Conservation (phyloP, 2,888 invertebrate species). For the Hemistola chrysoprasaria region DNA sequence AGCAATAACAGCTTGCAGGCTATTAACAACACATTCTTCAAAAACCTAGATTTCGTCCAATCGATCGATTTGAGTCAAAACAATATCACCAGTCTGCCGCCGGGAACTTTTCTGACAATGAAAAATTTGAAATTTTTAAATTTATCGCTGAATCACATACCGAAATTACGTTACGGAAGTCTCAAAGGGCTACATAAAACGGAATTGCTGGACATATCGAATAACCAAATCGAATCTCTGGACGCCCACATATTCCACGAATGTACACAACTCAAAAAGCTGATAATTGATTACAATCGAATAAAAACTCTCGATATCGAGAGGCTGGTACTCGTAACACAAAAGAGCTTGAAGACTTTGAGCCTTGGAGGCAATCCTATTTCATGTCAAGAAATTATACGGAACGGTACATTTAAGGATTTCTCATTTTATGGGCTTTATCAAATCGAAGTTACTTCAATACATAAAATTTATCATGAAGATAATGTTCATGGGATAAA, state of each 20-base stretch:
- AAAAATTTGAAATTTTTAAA: conserved; percentile 59
- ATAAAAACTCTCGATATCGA: conserved; percentile 60
- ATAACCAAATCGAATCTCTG: conserved; percentile 51
- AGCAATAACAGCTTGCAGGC: conserved; percentile 48
- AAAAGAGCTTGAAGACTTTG: conserved; percentile 48
- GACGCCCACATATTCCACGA: conserved; percentile 68
- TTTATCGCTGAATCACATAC: conserved; percentile 56
- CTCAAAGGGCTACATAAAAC: conserved; percentile 60
- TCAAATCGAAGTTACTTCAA: conserved; percentile 58
- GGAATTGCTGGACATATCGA: conserved; percentile 61
- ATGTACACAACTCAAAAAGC: conserved; percentile 53
- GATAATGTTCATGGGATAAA: conserved; percentile 71
- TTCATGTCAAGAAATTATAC: conserved; percentile 62
- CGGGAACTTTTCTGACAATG: conserved; percentile 61
- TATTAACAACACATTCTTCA: conserved; percentile 49
- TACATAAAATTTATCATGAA: conserved; percentile 66
- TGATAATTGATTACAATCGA: conserved; percentile 64
- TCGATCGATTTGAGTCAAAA: conserved; percentile 60
- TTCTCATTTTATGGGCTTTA: conserved; percentile 32
- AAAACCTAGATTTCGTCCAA: conserved; percentile 49
- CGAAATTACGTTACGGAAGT: conserved; percentile 57
- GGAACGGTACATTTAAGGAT: conserved; percentile 37
- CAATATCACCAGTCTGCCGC: conserved; percentile 48
- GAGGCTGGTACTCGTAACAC: conserved; percentile 45
- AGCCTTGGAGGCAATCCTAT: conserved; percentile 71